These are phyloP conservation scores for Carduelis carduelis DNA, from an alignment of 2,797 vertebrate genomes.

Conservation along the genomic window DNA sequence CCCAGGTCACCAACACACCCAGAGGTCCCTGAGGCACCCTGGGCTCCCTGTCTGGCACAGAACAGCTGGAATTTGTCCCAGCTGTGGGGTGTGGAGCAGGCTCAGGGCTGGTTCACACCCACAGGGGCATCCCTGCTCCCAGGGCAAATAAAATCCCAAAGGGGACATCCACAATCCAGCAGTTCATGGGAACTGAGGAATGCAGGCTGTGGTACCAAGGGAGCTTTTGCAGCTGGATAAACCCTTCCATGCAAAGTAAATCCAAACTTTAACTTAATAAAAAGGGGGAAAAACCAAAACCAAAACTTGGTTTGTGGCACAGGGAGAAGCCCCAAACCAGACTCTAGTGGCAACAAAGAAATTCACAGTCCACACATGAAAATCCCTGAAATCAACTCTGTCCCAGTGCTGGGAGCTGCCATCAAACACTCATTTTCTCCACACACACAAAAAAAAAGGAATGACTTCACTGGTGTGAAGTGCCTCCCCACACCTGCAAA, in stretches of 20 bases:
- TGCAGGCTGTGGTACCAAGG: rapidly evolving
- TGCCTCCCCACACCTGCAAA: neutral
- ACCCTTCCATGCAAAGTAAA: neutral
- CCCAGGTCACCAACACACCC: neutral
- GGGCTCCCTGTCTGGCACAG: rapidly evolving
- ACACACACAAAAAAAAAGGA: neutral
- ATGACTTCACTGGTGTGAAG: neutral
- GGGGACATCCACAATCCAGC: rapidly evolving
- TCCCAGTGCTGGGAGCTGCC: neutral
- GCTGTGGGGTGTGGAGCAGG: neutral
- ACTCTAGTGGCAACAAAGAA: neutral
- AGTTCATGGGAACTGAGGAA: rapidly evolving
- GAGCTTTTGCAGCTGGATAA: neutral
- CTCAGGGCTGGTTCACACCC: neutral
- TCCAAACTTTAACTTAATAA: neutral
- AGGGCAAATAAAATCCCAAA: rapidly evolving
- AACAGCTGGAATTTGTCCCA: neutral
- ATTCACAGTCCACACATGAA: neutral
- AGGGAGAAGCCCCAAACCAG: neutral
- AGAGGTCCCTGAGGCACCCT: rapidly evolving
- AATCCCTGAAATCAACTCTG: neutral
- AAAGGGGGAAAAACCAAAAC: neutral
- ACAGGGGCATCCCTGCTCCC: neutral
- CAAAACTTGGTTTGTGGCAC: neutral
- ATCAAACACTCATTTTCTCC: neutral